Evolutionary conservation across 2,113 vertebrate genomes (phyloP), one percentile per base, ranked within the genome.

Genomic region (Strix aluco): DNA sequence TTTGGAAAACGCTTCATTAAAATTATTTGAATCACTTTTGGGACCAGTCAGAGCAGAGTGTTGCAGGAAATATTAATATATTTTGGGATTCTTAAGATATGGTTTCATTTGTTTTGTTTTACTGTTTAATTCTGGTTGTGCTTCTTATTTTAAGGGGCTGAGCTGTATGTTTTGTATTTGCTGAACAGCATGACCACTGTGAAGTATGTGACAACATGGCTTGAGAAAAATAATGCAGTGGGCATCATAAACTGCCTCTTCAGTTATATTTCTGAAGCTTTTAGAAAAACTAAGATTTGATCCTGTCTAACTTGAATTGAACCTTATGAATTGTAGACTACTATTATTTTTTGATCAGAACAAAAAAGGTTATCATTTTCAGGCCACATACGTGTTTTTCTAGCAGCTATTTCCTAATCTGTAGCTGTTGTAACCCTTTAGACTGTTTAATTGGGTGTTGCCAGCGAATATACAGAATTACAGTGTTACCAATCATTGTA

Each of bases 361-460:
- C 34, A 58, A 36, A 87, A 83, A 58, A 14, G 42, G 58, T 81
- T 94, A 92, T 87, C 36, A 86, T 95, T 96, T 90, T 92, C 74
- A 70, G 83, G 70, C 27, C 44, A 51, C 10, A 9, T 32, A 21
- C 0, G 0, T 83, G 44, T 58, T 79, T 84, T 90, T 93, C 59
- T 82, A 77, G 63, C 32, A 94, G 71, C 63, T 94, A 20, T 96
- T 96, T 93, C 88, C 51, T 88, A 59, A 80, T 71, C 84, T 81
- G n/a, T 86, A 47, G 80, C 81, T 81, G 59, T 40, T 81, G 59
- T 96, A 91, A 83, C 79, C 90, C 49, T 59, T 69, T 32, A 57
- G 85, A 94, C 67, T 94, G 75, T 96, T 96, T 95, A 95, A 96
- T 95, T 94, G 81, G 66, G 61, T 86, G 55, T 86, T 97, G 87